Evolutionary conservation across 2,797 vertebrate species (phyloP), one percentile per base, ranked within the genome.

Genomic region (Taenioides sp.): DNA sequence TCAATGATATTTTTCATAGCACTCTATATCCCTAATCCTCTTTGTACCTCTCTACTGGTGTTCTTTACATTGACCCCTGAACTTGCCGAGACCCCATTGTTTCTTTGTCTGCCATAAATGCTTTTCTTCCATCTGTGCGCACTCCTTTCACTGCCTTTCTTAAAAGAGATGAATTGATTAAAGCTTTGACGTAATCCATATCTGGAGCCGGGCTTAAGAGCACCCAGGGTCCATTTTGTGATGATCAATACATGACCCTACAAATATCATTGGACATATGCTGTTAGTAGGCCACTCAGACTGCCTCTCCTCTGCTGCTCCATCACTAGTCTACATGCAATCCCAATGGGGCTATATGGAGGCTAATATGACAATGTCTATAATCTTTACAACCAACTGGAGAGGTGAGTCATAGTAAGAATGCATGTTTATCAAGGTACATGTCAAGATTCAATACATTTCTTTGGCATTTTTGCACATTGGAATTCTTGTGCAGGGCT

Each of bases 211-310:
- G 73, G 75, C 90, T 92, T 92, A 93, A 92, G 85, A 92, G 88
- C 88, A 92, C 89, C 91, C 74, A 85, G 92, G 93, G 91, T 86
- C 88, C 90, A 83, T 92, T 93, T 92, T 88, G 83, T 85, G 65
- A 77, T 67, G 72, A 92, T 94, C 92, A 91, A 94, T 94, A 93
- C 70, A 81, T 89, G 92, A 93, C 92, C 92, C 85, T 90, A 83
- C 89, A 92, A 90, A 94, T 93, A 92, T 91, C 73, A 89, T 91
- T 89, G 91, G 86, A 74, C 90, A 75, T 91, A 73, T 90, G 81
- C 85, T 84, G 73, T 72, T 71, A 82, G 80, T 76, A 57, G 76
- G 80, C 70, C 16, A 23, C 74, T 86, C 86, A 71, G 77, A 70
- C 71, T 72, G 75, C 18, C 65, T 71, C 79, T 67, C 68, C 74